phyloP scores from a whole-genome alignment of 1,140 invertebrate species.

The Calliopsis andreniformis region DNA sequence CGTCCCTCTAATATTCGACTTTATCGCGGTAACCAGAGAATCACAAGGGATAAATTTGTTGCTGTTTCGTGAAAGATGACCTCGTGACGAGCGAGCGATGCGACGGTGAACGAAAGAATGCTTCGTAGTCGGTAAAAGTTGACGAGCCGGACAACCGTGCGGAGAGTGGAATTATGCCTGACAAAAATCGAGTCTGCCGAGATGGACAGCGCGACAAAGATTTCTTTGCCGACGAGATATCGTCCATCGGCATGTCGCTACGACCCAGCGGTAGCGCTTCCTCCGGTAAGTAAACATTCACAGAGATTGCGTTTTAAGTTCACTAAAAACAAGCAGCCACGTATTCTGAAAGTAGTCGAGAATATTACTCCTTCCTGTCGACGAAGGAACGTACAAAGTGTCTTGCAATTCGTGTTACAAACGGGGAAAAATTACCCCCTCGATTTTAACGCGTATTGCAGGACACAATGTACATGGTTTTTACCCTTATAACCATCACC shows the following conservation, averaged over 20 bases:
- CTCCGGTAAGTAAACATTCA: slow-evolving; percentile 82
- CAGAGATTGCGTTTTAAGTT: background rate
- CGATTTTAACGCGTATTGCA: no score
- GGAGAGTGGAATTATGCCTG: slow-evolving; percentile 75
- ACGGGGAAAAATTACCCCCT: no score
- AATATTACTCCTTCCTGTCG: no score
- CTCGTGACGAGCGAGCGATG: slow-evolving; percentile 35
- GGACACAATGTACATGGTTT: no score
- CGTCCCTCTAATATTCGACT: no score
- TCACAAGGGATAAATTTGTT: background rate
- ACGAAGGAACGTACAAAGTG: no score
- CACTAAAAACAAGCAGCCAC: background rate
- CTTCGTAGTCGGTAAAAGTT: slow-evolving; percentile 42
- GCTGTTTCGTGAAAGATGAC: slow-evolving; percentile 39
- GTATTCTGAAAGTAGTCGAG: no score
- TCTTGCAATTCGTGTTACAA: no score
- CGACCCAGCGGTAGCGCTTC: slow-evolving; percentile 86
- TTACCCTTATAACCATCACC: no score
- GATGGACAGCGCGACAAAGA: slow-evolving; percentile 77
- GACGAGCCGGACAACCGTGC: slow-evolving; percentile 1
- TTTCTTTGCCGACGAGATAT: slow-evolving; percentile 85
- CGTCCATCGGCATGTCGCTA: slow-evolving; percentile 87
- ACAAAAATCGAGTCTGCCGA: slow-evolving; percentile 75
- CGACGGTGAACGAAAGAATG: slow-evolving; percentile 48
- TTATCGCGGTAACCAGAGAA: no score